These are phyloP conservation scores for Aelia acuminata DNA, from an alignment of 2,888 invertebrate genomes.

Conservation along the genomic window DNA sequence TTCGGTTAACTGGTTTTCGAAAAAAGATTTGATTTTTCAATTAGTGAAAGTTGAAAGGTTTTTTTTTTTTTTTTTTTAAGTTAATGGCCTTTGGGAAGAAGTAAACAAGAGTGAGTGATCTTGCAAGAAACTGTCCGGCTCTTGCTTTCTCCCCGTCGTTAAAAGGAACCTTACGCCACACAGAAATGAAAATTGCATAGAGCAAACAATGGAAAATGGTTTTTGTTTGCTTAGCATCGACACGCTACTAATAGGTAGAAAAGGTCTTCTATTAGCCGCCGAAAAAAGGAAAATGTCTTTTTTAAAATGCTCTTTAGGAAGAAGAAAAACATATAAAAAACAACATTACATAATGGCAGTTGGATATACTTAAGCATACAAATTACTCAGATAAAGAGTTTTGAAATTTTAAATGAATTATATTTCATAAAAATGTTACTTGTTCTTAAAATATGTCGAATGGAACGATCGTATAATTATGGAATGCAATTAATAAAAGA, in stretches of 20 bases:
- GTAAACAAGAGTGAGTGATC: conserved; percentile 14
- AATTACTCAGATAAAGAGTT: no score
- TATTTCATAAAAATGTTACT: no score
- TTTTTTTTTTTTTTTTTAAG: neutral
- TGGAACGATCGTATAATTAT: no score
- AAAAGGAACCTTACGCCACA: neutral
- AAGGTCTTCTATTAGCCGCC: neutral
- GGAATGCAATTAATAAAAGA: no score
- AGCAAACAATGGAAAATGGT: neutral
- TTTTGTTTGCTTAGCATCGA: neutral
- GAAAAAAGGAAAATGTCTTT: neutral
- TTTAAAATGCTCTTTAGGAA: neutral
- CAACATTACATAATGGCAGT: neutral
- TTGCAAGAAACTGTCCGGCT: conserved; percentile 18
- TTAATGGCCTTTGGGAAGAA: neutral
- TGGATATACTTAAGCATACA: neutral
- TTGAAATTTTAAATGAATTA: no score
- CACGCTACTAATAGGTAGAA: neutral
- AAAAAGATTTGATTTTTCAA: neutral
- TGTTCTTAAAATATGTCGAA: no score
- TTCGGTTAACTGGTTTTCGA: neutral
- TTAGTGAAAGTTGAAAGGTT: neutral
- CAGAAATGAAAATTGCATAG: neutral
- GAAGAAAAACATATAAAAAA: neutral
- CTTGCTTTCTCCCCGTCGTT: conserved; percentile 11